phyloP scores from a whole-genome alignment of 1,140 invertebrate species.

The Danaus melanippus region DNA sequence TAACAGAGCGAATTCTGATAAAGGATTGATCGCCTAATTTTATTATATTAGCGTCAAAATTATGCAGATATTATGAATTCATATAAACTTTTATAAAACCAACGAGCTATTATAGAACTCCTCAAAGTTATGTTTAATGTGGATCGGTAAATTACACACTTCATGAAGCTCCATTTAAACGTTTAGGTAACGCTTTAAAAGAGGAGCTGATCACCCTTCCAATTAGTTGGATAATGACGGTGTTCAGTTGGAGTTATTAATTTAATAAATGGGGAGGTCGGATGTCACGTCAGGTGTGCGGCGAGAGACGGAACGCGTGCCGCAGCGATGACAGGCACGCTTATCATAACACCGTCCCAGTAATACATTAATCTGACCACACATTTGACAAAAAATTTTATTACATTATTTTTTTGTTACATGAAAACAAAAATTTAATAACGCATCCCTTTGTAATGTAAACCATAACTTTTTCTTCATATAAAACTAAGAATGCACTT shows the following conservation, averaged over 20 bases:
- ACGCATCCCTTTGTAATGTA: too few species aligned
- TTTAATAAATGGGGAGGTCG: conserved; percentile 65
- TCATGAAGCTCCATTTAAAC: conserved; percentile 61
- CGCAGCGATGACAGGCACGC: conserved; percentile 10
- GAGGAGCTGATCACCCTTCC: conserved; percentile 60
- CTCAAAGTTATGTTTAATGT: conserved; percentile 3
- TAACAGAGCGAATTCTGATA: conserved; percentile 33
- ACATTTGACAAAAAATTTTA: neutral
- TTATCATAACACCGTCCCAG: conserved; percentile 7
- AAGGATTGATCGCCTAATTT: conserved; percentile 38
- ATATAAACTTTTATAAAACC: too few species aligned
- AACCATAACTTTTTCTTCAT: too few species aligned
- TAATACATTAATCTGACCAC: conserved; percentile 8
- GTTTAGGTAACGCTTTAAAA: conserved; percentile 63
- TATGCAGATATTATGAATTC: conserved; percentile 12
- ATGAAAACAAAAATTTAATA: too few species aligned
- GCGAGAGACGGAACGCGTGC: conserved; percentile 24
- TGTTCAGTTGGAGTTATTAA: conserved; percentile 68
- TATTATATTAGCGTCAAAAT: conserved; percentile 16
- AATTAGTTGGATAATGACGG: conserved; percentile 66
- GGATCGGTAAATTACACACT: conserved; percentile 46
- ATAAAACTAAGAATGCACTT: too few species aligned
- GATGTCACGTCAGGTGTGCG: conserved; percentile 55
- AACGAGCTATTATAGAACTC: neutral
- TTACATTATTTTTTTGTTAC: too few species aligned